Conservation (phyloP, 2,888 invertebrate species). For the Thereva nobilitata region DNA sequence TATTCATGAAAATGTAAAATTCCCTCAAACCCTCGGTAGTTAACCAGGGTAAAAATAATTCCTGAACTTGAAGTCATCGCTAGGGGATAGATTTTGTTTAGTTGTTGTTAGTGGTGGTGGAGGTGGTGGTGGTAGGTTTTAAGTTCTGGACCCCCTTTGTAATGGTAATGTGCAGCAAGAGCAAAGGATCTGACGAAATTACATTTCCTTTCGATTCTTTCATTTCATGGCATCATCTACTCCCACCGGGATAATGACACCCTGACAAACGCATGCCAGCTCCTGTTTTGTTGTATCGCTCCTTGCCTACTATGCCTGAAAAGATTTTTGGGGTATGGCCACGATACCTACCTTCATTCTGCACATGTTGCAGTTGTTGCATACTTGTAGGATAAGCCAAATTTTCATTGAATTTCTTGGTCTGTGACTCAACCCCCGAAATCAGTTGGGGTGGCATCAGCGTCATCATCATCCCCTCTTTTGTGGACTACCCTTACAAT, state of each 20-base stretch:
- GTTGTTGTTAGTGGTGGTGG: too few species aligned
- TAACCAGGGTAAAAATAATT: slow-evolving; percentile 5
- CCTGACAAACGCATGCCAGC: slow-evolving; percentile 35
- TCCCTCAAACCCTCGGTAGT: slow-evolving; percentile 37
- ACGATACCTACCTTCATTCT: neutral
- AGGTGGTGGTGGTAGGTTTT: too few species aligned
- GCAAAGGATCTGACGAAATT: slow-evolving; percentile 37
- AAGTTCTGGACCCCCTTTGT: slow-evolving; percentile 22
- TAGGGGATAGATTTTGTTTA: slow-evolving; percentile 10
- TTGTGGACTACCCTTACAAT: neutral
- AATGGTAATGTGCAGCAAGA: slow-evolving; percentile 25
- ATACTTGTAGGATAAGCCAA: neutral
- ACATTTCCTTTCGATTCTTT: slow-evolving; percentile 39
- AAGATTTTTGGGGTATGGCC: neutral
- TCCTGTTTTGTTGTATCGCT: slow-evolving; percentile 1
- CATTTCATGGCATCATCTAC: slow-evolving; percentile 38
- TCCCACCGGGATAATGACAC: slow-evolving; percentile 41
- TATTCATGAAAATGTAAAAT: slow-evolving; percentile 43
- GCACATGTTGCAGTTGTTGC: slow-evolving; percentile 22
- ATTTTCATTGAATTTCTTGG: slow-evolving; percentile 4
- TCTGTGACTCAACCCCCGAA: slow-evolving; percentile 20
- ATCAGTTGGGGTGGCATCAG: neutral
- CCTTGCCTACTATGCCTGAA: slow-evolving; percentile 10
- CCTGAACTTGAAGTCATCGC: slow-evolving; percentile 1
- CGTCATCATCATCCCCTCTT: neutral